Base-by-base conservation (phyloP, 2,888 invertebrate species). In the Subacronicta megacephala region DNA sequence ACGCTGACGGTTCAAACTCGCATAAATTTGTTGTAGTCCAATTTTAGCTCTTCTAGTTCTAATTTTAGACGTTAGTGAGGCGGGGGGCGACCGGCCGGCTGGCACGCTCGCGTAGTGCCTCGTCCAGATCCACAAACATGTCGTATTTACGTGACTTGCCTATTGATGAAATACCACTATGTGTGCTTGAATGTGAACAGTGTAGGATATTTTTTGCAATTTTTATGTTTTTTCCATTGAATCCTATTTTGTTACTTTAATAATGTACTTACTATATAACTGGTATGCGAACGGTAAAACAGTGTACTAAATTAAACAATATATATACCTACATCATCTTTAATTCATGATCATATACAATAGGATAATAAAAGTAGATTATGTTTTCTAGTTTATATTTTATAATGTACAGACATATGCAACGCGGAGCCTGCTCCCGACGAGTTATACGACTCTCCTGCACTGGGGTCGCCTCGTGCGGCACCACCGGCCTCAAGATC, bases 141-240 rank as follows among this genome's bases (percentile, higher is more conserved):
- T 87, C 93, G 55, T 92, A 90, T 83, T 87, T 93, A 72, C 84
- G 82, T 62, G 90, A 91, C 67, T 75, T 93, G 45, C 81, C 90
- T 52, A 75, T 89, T 43, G 92, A 94, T 62, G 94, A 94, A 83
- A 92, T 95, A 83, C 95, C 95, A n/a, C 77, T 95, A 23, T 94
- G 94, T 81, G 94, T 95, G 37, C 85, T 95, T 49, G 93, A 94
- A 79, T 92, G 88, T 81, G 92, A 93, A 68, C 53, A 66, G 57
- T 70, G 76, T 75, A 69, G 58, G 81, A 53, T 20, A 16, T 36
- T n/a, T n/a, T n/a, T n/a, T 59, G 38, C 35, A 23, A 35, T 15
- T 40, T 7, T 9, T 9, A n/a, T 20, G 0, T 1, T 38, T 9
- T 23, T 9, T 7, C 12, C 2, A 0, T 38, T 38, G 6, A n/a